A percentile compares a stretch with the other conserved stretches of the same genome.
These are phyloP conservation scores for Oncorhynchus clarkii DNA, from an alignment of 2,113 vertebrate genomes.

Conservation along the genomic window DNA sequence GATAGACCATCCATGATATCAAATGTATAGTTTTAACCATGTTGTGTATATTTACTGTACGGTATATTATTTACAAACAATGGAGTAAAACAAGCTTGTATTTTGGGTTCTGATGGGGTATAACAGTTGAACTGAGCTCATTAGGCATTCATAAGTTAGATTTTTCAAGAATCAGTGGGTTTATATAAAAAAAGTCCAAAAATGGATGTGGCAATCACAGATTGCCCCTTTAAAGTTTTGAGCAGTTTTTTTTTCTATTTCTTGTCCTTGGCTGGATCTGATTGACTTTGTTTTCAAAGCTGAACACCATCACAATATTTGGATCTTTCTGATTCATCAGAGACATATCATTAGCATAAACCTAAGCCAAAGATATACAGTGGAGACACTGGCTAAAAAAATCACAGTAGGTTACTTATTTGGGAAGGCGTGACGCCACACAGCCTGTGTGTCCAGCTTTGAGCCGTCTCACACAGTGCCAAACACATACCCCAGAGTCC, in stretches of 20 bases:
- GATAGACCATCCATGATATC: no score
- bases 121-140: no score
- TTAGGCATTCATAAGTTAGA: no score
- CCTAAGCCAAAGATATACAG: constrained; percentile 48
- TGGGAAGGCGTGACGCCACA: constrained; percentile 56
- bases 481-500: constrained; percentile 61
- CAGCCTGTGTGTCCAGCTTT: constrained; percentile 56
- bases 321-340: constrained; percentile 63
- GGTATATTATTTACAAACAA: no score
- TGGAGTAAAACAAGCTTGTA: no score
- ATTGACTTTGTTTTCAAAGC: constrained; percentile 37
- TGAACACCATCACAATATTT: constrained; percentile 49
- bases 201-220: no score
- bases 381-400: constrained; percentile 46
- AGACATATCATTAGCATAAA: constrained; percentile 63
- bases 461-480: constrained; percentile 51
- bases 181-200: no score
- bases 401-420: constrained; percentile 64
- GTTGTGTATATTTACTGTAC: no score
- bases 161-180: no score
- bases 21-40: no score
- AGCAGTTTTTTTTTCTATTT: background rate
- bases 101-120: no score
- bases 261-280: constrained; percentile 43
- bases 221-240: no score